phyloP scores from a whole-genome alignment of 2,113 vertebrate genomes.

The Pelvicachromis taeniatus region DNA sequence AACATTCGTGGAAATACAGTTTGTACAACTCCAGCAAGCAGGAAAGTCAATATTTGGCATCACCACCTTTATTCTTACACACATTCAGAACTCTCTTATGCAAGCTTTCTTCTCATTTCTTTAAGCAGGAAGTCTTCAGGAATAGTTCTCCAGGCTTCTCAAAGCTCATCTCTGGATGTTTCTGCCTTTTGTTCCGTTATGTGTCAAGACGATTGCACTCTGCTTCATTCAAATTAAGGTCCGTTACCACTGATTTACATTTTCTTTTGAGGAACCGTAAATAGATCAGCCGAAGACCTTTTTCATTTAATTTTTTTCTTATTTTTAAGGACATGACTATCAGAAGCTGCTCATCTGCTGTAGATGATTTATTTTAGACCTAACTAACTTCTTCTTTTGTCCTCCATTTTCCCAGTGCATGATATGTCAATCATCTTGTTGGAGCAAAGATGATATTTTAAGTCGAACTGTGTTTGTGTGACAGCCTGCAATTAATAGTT shows the following conservation, averaged over 20 bases:
- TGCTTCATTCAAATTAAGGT: not conserved
- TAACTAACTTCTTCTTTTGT: not conserved
- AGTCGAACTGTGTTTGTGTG: no score
- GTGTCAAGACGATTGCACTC: not conserved
- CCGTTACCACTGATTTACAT: not conserved
- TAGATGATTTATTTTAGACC: not conserved
- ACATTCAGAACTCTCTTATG: not conserved
- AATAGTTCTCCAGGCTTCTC: not conserved
- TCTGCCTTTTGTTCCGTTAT: not conserved
- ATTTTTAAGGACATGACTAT: not conserved
- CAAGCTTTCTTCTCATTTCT: not conserved
- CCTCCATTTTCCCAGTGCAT: not conserved
- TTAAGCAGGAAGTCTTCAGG: not conserved
- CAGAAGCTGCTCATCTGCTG: not conserved
- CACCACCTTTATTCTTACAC: not conserved
- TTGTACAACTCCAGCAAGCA: not conserved
- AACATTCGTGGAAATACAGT: not conserved
- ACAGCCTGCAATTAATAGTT: no score
- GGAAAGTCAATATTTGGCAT: not conserved
- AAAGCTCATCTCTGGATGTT: not conserved
- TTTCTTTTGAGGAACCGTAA: not conserved
- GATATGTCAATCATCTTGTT: not conserved
- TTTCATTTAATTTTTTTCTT: not conserved
- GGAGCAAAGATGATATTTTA: no score
- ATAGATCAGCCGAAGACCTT: no score